Base-by-base conservation (phyloP, 2,888 invertebrate species). In the Phaonia tiefii region DNA sequence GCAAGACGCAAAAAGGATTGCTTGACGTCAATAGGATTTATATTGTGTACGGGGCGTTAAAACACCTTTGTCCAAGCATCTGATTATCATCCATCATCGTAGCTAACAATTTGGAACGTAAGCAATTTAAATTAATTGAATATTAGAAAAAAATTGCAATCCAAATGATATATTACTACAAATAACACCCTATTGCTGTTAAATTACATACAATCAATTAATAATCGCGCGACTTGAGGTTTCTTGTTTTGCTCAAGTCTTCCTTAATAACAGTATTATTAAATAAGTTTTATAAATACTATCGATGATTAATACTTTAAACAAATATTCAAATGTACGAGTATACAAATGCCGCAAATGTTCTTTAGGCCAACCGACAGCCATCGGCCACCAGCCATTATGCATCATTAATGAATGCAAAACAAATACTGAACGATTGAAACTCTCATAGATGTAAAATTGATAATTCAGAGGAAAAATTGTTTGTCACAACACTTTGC, bases 231-330 rank as follows among this genome's bases (percentile, higher is more conserved):
- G 63, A 1, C 15, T 15, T n/a, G 46, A 39, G 2, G 56, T 25
- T 22, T 46, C 8, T 25, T 39, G 11, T 22, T 5, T 46, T 46
- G n/a, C 3, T 51, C 2, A 5, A 63, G 13, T 46, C 10, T 46
- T 65, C 70, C 54, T 58, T 26, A 60, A 67, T 69, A 65, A 56
- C 65, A 70, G 56, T 46, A 49, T 8, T 49, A 60, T 77, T 77
- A 60, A 65, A 51, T 66, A 67, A 51, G 54, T 54, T 49, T 49
- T 77, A 77, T 44, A 74, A 70, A 76, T 80, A 77, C 25, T 26
- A 60, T 13, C 39, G 77, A 80, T 80, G 80, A 80, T 80, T 80
- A 80, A 80, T 80, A 25, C 42, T 25, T 46, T 20, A n/a, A n/a
- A n/a, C 8, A 26, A 15, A 25, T 31, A 37, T 10, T 3, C 17